Evolutionary conservation across 2,113 vertebrate species (phyloP).

Genomic region (Oreotrochilus melanogaster): DNA sequence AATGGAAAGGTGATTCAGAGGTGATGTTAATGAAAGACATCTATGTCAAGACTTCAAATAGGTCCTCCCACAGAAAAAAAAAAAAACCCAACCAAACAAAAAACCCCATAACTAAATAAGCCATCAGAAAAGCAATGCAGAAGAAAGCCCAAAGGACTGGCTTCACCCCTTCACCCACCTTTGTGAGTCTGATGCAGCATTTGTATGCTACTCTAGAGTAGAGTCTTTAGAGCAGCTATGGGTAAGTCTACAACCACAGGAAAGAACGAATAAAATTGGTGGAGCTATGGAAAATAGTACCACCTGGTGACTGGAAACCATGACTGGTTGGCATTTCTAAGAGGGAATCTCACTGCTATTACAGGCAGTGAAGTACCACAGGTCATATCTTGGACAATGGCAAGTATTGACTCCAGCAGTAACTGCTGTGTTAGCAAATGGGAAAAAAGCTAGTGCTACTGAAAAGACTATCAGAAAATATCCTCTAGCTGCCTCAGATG

Average conservation of each 20-base stretch:
- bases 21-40: not conserved
- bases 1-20: slow-evolving; percentile 8
- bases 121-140: not conserved
- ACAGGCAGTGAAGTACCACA: not conserved
- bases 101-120: not conserved
- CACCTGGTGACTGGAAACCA: not conserved
- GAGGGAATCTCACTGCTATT: not conserved
- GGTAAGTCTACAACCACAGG: not conserved
- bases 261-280: not conserved
- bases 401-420: not conserved
- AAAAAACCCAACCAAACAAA: too few species aligned
- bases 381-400: not conserved
- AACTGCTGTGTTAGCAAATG: not conserved
- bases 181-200: not conserved
- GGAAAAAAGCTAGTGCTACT: not conserved
- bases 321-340: not conserved
- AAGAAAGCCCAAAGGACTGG: not conserved
- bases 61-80: not conserved
- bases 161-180: slow-evolving; percentile 7
- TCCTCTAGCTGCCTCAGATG: not conserved
- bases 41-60: not conserved
- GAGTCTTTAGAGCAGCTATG: not conserved
- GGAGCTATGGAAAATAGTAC: not conserved
- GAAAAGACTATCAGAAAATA: not conserved
- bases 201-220: too few species aligned